Conservation (phyloP, 2,888 invertebrate species). For the Auanema sp. region DNA sequence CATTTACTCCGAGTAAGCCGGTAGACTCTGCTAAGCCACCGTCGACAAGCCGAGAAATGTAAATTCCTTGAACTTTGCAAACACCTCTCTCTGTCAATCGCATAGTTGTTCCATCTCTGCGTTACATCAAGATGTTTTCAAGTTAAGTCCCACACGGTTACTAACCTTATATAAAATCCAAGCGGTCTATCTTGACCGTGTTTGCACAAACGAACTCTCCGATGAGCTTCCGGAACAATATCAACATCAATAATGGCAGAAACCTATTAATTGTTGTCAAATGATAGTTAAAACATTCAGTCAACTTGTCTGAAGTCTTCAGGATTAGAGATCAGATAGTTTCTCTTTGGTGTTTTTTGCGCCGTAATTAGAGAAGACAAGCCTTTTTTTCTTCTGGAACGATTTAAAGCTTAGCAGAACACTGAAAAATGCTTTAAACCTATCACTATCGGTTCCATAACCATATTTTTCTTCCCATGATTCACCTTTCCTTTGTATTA, state of each 20-base stretch:
- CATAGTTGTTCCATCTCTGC: conserved; percentile 71
- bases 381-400: conserved; percentile 29
- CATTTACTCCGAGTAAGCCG: conserved; percentile 93
- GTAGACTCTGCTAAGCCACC: conserved; percentile 94
- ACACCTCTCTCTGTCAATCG: conserved; percentile 74
- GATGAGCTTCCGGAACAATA: conserved; percentile 94
- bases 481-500: conserved; percentile 87
- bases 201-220: conserved; percentile 88
- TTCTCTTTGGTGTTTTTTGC: conserved; percentile 47
- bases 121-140: conserved; percentile 9
- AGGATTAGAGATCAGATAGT: conserved; percentile 81
- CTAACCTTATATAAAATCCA: conserved; percentile 90
- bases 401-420: neutral
- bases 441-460: conserved; percentile 75
- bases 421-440: neutral
- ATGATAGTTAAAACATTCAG: neutral
- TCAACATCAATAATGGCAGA: conserved; percentile 99
- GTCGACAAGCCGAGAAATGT: conserved; percentile 92
- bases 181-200: conserved; percentile 93
- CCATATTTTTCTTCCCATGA: conserved; percentile 86
- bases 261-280: conserved; percentile 71
- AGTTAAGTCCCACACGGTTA: neutral
- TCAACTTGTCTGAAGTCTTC: conserved; percentile 88
- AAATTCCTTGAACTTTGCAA: conserved; percentile 73
- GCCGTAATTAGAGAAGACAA: conserved; percentile 39